These are phyloP conservation scores for Tragelaphus oryx DNA, from an alignment of 2,797 vertebrate species.

Conservation along the genomic window DNA sequence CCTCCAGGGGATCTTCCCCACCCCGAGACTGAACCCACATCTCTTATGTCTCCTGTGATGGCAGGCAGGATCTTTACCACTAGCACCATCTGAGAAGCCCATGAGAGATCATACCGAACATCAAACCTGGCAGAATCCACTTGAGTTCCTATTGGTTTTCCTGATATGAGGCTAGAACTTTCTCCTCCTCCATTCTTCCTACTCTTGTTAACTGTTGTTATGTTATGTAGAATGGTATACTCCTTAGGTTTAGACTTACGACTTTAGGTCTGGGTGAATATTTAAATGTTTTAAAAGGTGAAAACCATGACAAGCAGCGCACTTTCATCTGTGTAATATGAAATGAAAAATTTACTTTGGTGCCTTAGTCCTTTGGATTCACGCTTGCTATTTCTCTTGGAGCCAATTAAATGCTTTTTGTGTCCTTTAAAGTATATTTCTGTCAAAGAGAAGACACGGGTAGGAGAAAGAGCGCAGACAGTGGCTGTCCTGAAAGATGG, in stretches of 20 bases:
- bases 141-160: not conserved
- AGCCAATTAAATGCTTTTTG: not conserved
- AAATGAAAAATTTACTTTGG: not conserved
- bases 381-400: not conserved
- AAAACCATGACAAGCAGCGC: not conserved
- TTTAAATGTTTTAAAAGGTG: not conserved
- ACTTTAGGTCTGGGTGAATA: not conserved
- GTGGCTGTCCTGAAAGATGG: not conserved
- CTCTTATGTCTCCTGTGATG: not conserved
- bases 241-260: not conserved
- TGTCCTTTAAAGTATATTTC: not conserved
- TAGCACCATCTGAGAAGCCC: not conserved
- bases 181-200: not conserved
- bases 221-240: not conserved
- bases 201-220: too few relatives aligned
- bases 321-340: fast-evolving
- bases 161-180: fast-evolving
- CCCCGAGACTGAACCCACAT: fast-evolving
- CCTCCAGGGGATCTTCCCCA: not conserved
- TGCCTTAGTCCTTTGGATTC: too few relatives aligned
- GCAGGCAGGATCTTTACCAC: not conserved
- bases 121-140: not conserved
- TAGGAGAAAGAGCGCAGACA: not conserved
- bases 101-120: not conserved
- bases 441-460: not conserved